Percentiles rank a stretch among this genome's conserved stretches.
These are phyloP conservation scores for Nysson spinosus DNA, from an alignment of 2,888 invertebrate genomes.

Conservation along the genomic window DNA sequence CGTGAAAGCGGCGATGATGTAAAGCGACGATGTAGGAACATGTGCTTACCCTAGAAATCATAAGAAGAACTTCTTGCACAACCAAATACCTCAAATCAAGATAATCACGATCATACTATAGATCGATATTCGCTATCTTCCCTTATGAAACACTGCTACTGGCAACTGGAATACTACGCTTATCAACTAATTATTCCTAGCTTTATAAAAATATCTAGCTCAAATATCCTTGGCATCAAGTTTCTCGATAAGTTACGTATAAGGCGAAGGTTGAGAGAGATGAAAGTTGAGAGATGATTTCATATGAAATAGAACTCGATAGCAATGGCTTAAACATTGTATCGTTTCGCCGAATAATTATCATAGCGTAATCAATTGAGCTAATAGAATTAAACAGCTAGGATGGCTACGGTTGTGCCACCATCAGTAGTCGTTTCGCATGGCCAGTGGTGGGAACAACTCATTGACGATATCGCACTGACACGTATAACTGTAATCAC, in stretches of 20 bases:
- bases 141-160: too few relatives aligned
- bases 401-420: slow-evolving; percentile 65
- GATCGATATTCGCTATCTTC: too few relatives aligned
- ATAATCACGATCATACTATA: slow-evolving; percentile 18
- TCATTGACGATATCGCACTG: slow-evolving; percentile 96
- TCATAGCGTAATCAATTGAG: slow-evolving; percentile 34
- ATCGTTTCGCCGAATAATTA: slow-evolving; percentile 18
- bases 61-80: slow-evolving; percentile 71
- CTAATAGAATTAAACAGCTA: slow-evolving; percentile 53
- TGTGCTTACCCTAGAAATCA: slow-evolving; percentile 76
- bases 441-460: slow-evolving; percentile 87
- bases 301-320: slow-evolving; percentile 9
- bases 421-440: slow-evolving; percentile 65
- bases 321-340: slow-evolving; percentile 34
- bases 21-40: slow-evolving; percentile 64
- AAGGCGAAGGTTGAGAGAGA: too few relatives aligned
- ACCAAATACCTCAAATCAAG: slow-evolving; percentile 65
- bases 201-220: too few relatives aligned
- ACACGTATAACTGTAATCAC: slow-evolving; percentile 93
- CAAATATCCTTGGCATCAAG: too few relatives aligned
- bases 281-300: slow-evolving; percentile 4
- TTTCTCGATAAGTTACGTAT: too few relatives aligned
- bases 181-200: background rate
- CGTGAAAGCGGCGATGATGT: slow-evolving; percentile 39
- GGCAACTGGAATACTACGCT: background rate